phyloP scores from a whole-genome alignment of 2,113 vertebrate genomes.

The Jaculus jaculus region DNA sequence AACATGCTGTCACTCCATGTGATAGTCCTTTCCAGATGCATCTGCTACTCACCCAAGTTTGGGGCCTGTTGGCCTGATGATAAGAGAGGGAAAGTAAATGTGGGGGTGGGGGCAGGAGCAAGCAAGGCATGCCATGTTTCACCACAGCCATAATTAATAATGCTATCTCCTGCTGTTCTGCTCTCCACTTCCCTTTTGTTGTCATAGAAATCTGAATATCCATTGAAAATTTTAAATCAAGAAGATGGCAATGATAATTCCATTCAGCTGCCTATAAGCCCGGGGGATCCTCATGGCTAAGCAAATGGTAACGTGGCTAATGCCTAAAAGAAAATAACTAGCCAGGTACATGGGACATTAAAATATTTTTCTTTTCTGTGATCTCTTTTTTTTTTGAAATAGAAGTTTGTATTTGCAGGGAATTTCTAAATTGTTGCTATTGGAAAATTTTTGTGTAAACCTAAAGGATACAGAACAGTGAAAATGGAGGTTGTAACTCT shows the following conservation, averaged over 20 bases:
- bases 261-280: neutral
- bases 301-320: neutral
- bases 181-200: neutral
- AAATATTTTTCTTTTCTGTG: conserved; percentile 1
- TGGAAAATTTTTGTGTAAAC: conserved; percentile 47
- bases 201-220: conserved; percentile 40
- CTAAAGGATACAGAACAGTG: conserved; percentile 19
- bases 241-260: neutral
- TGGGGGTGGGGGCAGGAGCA: neutral
- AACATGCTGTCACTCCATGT: neutral
- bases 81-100: neutral
- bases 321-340: conserved; percentile 54
- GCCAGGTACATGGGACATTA: conserved; percentile 8
- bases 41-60: neutral
- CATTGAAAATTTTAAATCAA: conserved; percentile 52
- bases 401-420: conserved; percentile 55
- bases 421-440: conserved; percentile 56
- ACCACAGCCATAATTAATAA: neutral
- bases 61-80: neutral
- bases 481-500: neutral
- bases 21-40: neutral
- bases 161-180: neutral
- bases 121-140: neutral
- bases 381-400: neutral
- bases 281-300: neutral